Evolutionary conservation across 2,888 invertebrate species (phyloP), one percentile per base, ranked within the genome.

Genomic region (Scaptomyza reducta): DNA sequence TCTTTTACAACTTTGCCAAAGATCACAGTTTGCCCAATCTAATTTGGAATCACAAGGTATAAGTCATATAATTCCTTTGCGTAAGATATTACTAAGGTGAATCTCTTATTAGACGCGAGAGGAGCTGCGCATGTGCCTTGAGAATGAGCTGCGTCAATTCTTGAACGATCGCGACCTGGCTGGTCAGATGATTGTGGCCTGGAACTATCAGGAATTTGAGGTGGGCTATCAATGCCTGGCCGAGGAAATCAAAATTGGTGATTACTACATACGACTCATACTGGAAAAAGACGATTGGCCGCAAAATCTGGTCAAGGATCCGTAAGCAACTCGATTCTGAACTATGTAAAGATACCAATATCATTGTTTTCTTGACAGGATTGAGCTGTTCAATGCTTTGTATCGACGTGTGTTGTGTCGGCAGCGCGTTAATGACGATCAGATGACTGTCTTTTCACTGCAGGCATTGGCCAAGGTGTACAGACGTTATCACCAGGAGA

Each of bases 121-220:
- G 92, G 99, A 99, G 91, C 93, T 99, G 56, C 94, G 97, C 72
- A 96, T 96, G 90, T 96, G 97, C 1, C 93, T 99, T 70, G 98
- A 99, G 90, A 97, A 96, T 90, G 99, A 99, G 92, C 94, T 99
- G 55, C 94, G 98, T 45, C 95, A 96, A 61, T 98, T 99, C 92
- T 94, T 94, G 0, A 95, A 95, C 5, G 99, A 99, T 92, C 95
- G 97, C 71, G 99, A 99, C 89, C 94, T 98, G 74, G 96, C 96
- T 18, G 96, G 96, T 25, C 94, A 94, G 25, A 93, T 94, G 53
- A 93, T 97, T 27, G 96, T 97, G 0, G 97, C 98, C 0, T 99
- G 99, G 99, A 99, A 99, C 93, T 98, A 99, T 93, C 95, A 96
- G 41, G 99, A 99, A 92, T 97, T 99, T 90, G 97, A 98, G 93